Conservation (phyloP, 1,140 invertebrate genomes). For the Archivesica marissinica region DNA sequence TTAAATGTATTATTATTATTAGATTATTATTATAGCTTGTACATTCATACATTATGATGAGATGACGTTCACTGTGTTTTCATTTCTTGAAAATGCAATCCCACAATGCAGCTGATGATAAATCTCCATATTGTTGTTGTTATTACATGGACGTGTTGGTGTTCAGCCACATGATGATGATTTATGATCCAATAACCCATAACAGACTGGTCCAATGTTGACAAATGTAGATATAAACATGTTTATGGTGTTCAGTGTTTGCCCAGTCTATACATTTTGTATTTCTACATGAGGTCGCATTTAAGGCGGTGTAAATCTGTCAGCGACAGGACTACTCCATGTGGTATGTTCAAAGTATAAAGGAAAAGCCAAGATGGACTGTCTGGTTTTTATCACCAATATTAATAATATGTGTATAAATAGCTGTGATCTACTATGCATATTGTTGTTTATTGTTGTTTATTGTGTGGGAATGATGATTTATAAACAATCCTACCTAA, state of each 20-base stretch:
- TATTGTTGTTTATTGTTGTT: not conserved
- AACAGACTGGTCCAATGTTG: not conserved
- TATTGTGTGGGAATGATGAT: not conserved
- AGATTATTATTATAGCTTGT: too few species aligned
- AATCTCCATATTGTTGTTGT: too few species aligned
- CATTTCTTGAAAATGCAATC: too few species aligned
- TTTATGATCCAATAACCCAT: slow-evolving; percentile 18
- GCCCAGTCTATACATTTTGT: too few species aligned
- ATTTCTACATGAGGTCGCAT: slow-evolving; percentile 31
- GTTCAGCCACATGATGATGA: not conserved
- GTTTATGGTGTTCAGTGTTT: not conserved
- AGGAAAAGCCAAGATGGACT: slow-evolving; percentile 22
- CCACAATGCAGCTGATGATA: too few species aligned
- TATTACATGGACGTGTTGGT: slow-evolving; percentile 18
- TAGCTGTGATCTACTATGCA: slow-evolving; percentile 22
- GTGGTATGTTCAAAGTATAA: not conserved
- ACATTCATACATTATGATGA: too few species aligned
- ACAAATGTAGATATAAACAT: slow-evolving; percentile 25
- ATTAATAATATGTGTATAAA: slow-evolving; percentile 35
- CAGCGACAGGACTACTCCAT: not conserved
- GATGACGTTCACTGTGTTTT: too few species aligned
- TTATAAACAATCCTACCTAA: slow-evolving; percentile 2
- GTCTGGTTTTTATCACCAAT: slow-evolving; percentile 33
- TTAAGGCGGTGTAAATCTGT: slow-evolving; percentile 15
- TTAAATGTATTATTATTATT: too few species aligned